These are phyloP conservation scores for Pelochelys cantorii DNA, from an alignment of 2,797 vertebrate species.

Conservation along the genomic window DNA sequence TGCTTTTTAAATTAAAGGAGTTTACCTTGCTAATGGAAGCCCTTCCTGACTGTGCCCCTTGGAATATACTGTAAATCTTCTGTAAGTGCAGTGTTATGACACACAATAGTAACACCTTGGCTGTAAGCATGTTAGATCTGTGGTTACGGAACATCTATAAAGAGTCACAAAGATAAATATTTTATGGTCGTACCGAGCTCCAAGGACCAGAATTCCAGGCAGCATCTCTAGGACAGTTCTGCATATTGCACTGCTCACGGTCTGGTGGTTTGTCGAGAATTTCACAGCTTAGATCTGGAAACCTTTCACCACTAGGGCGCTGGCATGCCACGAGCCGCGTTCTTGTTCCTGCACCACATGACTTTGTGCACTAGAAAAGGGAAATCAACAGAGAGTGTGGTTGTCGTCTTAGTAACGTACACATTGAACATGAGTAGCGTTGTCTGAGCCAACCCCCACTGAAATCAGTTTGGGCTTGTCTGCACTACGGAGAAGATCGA, in stretches of 20 bases:
- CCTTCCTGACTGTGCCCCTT: constrained; percentile 62
- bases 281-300: constrained; percentile 98
- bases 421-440: not conserved
- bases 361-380: constrained; percentile 90
- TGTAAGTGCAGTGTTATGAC: constrained; percentile 74
- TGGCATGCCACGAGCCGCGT: constrained; percentile 96
- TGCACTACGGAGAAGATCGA: too few relatives aligned
- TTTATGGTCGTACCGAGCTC: constrained; percentile 97
- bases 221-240: constrained; percentile 90
- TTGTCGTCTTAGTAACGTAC: not conserved
- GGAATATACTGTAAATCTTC: constrained; percentile 55
- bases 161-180: constrained; percentile 75
- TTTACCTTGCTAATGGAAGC: constrained; percentile 48
- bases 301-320: constrained; percentile 91
- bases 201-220: constrained; percentile 95
- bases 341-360: constrained; percentile 92
- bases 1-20: constrained; percentile 68
- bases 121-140: constrained; percentile 62
- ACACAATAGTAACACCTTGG: constrained; percentile 72
- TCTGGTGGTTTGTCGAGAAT: constrained; percentile 97
- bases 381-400: constrained; percentile 23
- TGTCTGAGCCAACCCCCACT: not conserved
- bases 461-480: not conserved
- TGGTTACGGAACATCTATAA: constrained; percentile 64
- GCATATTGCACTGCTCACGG: constrained; percentile 96